Evolutionary conservation across 2,797 vertebrate genomes (phyloP).

Genomic region (Thripadectes ignobilis): DNA sequence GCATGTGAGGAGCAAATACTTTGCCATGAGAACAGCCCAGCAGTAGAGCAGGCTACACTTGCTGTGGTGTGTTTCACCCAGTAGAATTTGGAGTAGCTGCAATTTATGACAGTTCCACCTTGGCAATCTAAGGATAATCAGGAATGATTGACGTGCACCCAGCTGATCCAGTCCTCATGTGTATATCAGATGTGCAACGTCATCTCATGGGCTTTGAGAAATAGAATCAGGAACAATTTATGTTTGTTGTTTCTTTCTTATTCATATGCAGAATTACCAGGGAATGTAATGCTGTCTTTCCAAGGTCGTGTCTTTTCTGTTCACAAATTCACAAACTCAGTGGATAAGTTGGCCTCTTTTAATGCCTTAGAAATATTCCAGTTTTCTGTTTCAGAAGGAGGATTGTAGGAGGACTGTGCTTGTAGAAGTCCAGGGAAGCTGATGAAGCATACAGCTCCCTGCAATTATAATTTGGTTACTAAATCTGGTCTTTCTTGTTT

Average conservation of each 20-base stretch:
- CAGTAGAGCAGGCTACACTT: neutral
- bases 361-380: neutral
- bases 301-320: neutral
- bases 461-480: neutral
- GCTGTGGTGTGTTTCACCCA: neutral
- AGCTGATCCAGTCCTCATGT: neutral
- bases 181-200: accelerated
- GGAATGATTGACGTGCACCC: neutral
- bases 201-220: neutral
- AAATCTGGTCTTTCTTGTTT: neutral
- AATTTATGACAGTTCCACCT: neutral
- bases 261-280: neutral
- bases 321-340: neutral
- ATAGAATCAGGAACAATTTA: neutral
- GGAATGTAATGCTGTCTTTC: neutral
- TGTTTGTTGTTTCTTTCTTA: neutral
- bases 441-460: neutral
- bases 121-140: neutral
- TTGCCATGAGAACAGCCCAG: neutral
- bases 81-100: neutral
- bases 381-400: neutral
- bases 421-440: neutral
- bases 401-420: neutral
- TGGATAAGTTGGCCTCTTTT: neutral
- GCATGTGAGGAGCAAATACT: neutral